Evolutionary conservation across 2,797 vertebrate species (phyloP), one percentile per base, ranked within the genome.

Genomic region (Brachyalestes nurse): DNA sequence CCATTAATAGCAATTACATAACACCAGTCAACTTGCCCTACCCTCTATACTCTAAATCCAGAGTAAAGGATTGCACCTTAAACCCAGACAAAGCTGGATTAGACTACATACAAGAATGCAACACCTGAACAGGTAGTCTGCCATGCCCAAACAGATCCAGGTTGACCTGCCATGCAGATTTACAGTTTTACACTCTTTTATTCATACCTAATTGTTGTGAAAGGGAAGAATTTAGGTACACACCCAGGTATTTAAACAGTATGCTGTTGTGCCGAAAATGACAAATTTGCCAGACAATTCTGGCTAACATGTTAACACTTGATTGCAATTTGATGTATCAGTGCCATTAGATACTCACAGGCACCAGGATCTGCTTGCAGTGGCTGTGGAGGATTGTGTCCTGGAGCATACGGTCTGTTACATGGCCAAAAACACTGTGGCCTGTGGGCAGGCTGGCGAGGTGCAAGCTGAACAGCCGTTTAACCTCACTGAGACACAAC

Each of bases 321-420:
- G 21, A 1, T 8, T 65, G 16, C 13, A 13, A 13, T 25, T n/a
- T 21, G 14, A 10, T n/a, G 1, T n/a, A 49, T 19, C 25, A 25
- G 6, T 3, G 34, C 5, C 19, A 4, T 5, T 6, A 19, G 8
- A 34, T 91, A 98, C 98, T 98, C 91, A 99, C 98, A 96, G 98
- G 98, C 96, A 99, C 98, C 95, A 95, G 91, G 83, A 99, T 99
- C 93, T 99, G 98, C 88, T 95, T 98, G 94, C 97, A 99, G 77
- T 94, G 94, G 90, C 94, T 92, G 74, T 94, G 94, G 91, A 99
- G 90, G 81, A 97, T 95, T 82, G 96, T 94, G 86, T 99, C 97
- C 92, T 98, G 97, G 6, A 99, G 93, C 94, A 96, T 94, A 89
- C 95, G 97, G 92, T 99, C 97, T 0, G 98, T 97, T 88, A 99